phyloP scores from a whole-genome alignment of 2,797 vertebrate species.

The Danio choprae region DNA sequence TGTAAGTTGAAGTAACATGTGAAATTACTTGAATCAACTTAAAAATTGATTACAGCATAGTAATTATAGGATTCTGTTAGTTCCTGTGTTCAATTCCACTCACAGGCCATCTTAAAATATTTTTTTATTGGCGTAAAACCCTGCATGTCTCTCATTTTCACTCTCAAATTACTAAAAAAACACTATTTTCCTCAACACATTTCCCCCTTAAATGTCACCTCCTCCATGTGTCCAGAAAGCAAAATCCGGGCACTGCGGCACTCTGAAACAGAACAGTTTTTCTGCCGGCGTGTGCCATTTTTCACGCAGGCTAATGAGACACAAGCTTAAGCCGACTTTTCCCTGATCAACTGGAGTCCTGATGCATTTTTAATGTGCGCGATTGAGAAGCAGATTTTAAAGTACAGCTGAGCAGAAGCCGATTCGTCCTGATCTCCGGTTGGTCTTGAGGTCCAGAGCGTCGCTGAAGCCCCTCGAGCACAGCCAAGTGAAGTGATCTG shows the following conservation, averaged over 20 bases:
- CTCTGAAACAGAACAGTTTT: slow-evolving; percentile 63
- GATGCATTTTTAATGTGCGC: slow-evolving; percentile 80
- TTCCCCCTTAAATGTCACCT: no score
- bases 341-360: slow-evolving; percentile 74
- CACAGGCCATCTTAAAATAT: no score
- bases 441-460: not conserved
- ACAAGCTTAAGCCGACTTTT: slow-evolving; percentile 61
- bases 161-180: not conserved
- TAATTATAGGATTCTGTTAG: no score
- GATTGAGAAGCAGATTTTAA: slow-evolving; percentile 67
- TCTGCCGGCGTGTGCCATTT: slow-evolving; percentile 73
- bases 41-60: no score
- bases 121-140: not conserved
- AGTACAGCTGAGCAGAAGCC: slow-evolving; percentile 61
- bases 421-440: not conserved
- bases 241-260: slow-evolving; percentile 73
- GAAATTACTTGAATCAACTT: no score
- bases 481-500: slow-evolving; percentile 61
- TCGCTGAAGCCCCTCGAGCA: slow-evolving; percentile 19
- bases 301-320: slow-evolving; percentile 81
- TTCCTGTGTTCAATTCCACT: no score
- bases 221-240: slow-evolving; percentile 67
- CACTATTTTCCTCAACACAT: no score
- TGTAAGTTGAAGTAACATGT: no score
- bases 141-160: not conserved